A percentile compares a stretch with the other conserved stretches of the same genome.
These are phyloP conservation scores for Phataginus tetradactyla DNA, from an alignment of 2,797 vertebrate species.

Conservation along the genomic window DNA sequence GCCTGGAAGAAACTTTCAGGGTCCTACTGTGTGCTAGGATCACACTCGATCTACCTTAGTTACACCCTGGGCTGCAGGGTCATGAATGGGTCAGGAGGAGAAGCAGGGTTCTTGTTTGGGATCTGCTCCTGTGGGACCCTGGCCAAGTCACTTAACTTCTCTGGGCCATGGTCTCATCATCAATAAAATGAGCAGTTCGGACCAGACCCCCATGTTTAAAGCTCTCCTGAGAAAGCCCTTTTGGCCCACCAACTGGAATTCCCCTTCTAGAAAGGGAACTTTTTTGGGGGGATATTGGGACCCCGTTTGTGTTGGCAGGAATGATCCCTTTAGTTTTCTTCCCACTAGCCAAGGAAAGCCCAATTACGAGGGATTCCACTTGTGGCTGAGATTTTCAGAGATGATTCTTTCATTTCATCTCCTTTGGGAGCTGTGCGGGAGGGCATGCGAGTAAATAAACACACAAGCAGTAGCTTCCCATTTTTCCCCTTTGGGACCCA, in stretches of 20 bases:
- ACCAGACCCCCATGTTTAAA: background rate
- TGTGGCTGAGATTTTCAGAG: background rate
- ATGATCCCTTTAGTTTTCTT: background rate
- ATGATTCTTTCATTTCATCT: background rate
- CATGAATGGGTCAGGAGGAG: background rate
- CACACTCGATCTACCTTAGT: background rate
- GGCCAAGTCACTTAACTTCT: background rate
- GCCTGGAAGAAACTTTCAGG: background rate
- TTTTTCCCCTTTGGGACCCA: background rate
- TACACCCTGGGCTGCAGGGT: background rate
- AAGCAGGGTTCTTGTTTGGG: background rate
- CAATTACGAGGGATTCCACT: background rate
- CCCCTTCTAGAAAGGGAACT: background rate
- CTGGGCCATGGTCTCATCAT: background rate
- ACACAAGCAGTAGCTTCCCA: slow-evolving; percentile 7
- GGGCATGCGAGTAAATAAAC: background rate
- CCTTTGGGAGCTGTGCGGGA: background rate
- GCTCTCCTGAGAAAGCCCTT: background rate
- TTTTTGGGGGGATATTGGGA: background rate
- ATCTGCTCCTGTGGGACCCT: background rate
- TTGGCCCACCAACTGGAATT: background rate
- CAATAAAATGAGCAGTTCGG: background rate
- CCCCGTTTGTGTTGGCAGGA: background rate
- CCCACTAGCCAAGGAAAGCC: background rate
- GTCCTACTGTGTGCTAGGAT: background rate